Base-by-base conservation (phyloP, 1,140 invertebrate genomes). In the Schmidtea mediterranea region DNA sequence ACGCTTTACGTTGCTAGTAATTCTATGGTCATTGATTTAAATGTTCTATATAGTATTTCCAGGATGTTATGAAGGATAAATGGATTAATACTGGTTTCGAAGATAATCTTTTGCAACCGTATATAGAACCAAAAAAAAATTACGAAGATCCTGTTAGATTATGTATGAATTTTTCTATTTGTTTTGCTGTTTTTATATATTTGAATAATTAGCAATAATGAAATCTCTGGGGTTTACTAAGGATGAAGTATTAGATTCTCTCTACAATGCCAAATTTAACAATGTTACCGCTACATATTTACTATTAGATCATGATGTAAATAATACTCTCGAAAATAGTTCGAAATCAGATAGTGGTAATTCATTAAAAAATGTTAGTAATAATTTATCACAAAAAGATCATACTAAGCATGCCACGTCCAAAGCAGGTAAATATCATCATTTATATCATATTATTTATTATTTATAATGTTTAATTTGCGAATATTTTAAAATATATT, bases 81-180 rank as follows among this genome's bases (percentile, higher is more conserved):
- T 98, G 92, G 92, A 97, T 98, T 87, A 98, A 98, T 72, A 83
- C 89, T 72, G 87, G 87, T 55, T 90, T 84, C 67, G 90, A 98
- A 68, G 89, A 97, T 54, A 23, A 37, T 24, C 36, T 23, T 21
- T 32, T 48, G 3, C n/a, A 37, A 24, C 46, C 46, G 5, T 48
- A 5, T 23, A 32, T 45, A 22, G 43, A 45, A 45, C 43, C 43
- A 3, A 16, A 21, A 13, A 45, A 19, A 13, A 45, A 45, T 45
- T 45, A 45, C n/a, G 21, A 45, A 19, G 43, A 45, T 24, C 43
- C 43, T 19, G 43, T 45, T 69, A 75, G 87, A 75, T 94, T 75
- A 82, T 81, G 90, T 71, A 77, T 81, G 57, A 73, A 95, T 63
- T 77, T 82, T 54, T 78, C 76, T 62, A 77, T 97, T 75, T 87